A percentile compares a stretch with the other conserved stretches of the same genome.
These are phyloP conservation scores for Micoletzkya japonica DNA, from an alignment of 2,888 invertebrate species.

Conservation along the genomic window DNA sequence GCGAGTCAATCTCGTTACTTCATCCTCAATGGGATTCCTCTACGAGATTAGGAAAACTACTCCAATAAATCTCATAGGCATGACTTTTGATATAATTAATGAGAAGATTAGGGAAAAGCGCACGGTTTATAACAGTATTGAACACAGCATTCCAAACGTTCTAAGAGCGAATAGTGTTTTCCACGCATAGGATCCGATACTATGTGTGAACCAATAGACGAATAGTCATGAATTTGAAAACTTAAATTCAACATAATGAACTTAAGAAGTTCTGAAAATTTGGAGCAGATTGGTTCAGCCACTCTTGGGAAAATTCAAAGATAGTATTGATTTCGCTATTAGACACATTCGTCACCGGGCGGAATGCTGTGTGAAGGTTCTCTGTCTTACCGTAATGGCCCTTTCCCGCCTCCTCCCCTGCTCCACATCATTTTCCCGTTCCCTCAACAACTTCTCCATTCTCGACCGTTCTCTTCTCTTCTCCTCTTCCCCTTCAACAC, in stretches of 20 bases:
- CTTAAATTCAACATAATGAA: neutral
- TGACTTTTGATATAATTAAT: too few relatives aligned
- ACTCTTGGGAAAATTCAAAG: too few relatives aligned
- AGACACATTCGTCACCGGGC: too few relatives aligned
- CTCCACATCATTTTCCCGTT: constrained; percentile 13
- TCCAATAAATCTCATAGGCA: too few relatives aligned
- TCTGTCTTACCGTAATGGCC: neutral
- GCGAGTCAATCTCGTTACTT: constrained; percentile 13
- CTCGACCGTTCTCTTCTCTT: constrained; percentile 20
- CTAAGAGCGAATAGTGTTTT: too few relatives aligned
- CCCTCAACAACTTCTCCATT: constrained; percentile 11
- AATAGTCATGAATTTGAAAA: neutral
- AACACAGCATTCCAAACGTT: neutral
- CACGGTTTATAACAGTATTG: constrained; percentile 1
- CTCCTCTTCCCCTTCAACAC: constrained; percentile 15
- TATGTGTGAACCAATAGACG: neutral
- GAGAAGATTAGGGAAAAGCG: too few relatives aligned
- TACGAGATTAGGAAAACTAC: too few relatives aligned
- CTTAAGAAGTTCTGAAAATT: neutral
- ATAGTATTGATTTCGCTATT: too few relatives aligned
- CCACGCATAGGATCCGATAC: too few relatives aligned
- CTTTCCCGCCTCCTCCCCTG: constrained; percentile 7
- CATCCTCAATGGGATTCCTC: too few relatives aligned
- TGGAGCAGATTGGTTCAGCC: too few relatives aligned
- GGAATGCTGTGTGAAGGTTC: too few relatives aligned